Base-by-base conservation (phyloP, 2,113 vertebrate species). In the Callithrix jacchus region DNA sequence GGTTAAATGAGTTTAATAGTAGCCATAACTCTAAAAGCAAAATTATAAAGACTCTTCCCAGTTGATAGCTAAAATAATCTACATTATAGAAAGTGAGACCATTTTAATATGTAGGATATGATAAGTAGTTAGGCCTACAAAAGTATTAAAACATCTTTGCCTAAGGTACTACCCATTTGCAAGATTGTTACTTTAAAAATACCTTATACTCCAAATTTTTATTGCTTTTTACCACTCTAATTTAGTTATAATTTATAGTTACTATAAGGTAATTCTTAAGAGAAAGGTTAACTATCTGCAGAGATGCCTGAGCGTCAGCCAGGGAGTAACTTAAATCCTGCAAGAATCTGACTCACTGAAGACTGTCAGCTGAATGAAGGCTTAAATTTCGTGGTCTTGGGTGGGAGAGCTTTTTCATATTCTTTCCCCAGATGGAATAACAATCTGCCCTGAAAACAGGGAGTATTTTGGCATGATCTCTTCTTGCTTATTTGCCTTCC, bases 401-500 rank as follows among this genome's bases (percentile, higher is more conserved):
- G 30, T 84, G 7, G 54, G 56, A 89, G 49, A 81, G 35, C 0
- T 49, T 80, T 88, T 87, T 84, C 32, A 1, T 86, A 71, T 45
- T 91, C 18, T 68, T 66, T 42, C 27, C 45, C 40, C 68, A 87
- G 82, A 79, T 95, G 90, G 85, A 91, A 79, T 91, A 97, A 66
- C 80, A 64, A 47, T 96, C 21, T 94, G 40, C 45, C 80, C 84
- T 54, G 54, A 84, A 83, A 95, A 79, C 45, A 52, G 52, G 79
- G 35, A 71, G 6, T 56, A n/a, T 92, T 85, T 92, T 91, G 82
- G 76, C 76, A 64, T 90, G 80, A 35, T 94, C 61, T 93, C 49
- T 87, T 52, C 61, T 25, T 87, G 66, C 30, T 96, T 66, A 66
- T 92, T 93, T 92, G 14, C 85, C 66, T 95, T 96, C 54, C 83